Evolutionary conservation across 2,113 vertebrate species (phyloP).

Genomic region (Equus quagga): DNA sequence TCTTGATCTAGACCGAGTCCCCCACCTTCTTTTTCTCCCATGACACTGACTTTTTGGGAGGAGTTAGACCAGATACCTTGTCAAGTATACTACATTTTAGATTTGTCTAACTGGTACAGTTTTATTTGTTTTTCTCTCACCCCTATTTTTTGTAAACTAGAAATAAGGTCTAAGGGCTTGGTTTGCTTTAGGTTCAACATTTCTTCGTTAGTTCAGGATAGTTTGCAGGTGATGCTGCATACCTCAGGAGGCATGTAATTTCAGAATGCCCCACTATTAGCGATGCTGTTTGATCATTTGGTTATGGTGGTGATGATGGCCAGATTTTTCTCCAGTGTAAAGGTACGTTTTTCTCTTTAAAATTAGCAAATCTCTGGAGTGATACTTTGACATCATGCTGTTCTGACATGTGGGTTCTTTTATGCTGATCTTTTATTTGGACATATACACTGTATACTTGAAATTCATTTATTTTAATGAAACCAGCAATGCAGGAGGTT

Average conservation of each 20-base stretch:
- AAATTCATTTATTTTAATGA: slow-evolving; percentile 51
- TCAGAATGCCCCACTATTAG: not conserved
- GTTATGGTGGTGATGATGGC: not conserved
- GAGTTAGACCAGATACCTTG: not conserved
- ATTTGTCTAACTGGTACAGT: not conserved
- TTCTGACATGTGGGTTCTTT: not conserved
- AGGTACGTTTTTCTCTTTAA: not conserved
- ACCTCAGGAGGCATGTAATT: not conserved
- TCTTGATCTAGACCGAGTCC: not conserved
- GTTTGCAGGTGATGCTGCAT: not conserved
- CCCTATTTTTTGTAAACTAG: not conserved
- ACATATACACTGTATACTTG: not conserved
- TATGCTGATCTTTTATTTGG: not conserved
- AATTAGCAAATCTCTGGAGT: not conserved
- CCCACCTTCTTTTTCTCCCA: not conserved
- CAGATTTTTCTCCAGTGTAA: not conserved
- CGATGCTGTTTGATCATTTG: not conserved
- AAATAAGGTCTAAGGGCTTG: slow-evolving; percentile 35
- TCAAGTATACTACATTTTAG: not conserved
- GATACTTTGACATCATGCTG: not conserved
- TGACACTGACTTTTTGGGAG: not conserved
- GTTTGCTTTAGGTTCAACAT: slow-evolving; percentile 22
- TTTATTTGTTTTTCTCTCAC: slow-evolving; percentile 16
- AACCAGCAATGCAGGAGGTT: not conserved
- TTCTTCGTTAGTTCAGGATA: not conserved